phyloP scores from a whole-genome alignment of 2,113 vertebrate genomes.

The Ceyx margarethae region DNA sequence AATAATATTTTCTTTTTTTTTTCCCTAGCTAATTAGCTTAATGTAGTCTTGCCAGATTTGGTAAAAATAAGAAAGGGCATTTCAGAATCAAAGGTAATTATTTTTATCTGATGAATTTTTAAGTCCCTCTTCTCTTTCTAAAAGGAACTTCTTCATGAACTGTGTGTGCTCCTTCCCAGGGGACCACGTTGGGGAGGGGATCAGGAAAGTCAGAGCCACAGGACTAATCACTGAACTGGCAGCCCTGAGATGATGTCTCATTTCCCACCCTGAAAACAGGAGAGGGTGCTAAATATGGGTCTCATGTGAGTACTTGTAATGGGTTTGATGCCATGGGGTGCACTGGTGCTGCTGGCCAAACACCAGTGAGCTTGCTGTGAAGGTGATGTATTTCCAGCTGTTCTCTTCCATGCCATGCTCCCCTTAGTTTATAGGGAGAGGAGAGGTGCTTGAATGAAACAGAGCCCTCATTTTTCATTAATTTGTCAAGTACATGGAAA shows the following conservation, averaged over 20 bases:
- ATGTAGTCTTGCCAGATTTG: background rate
- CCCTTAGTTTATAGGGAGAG: background rate
- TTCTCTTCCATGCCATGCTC: rapidly evolving
- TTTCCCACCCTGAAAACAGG: background rate
- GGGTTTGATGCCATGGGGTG: rapidly evolving
- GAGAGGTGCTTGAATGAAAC: background rate
- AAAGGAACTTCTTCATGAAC: background rate
- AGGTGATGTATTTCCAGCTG: background rate
- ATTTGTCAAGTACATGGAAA: rapidly evolving
- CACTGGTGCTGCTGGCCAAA: too few relatives aligned
- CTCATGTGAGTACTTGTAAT: rapidly evolving
- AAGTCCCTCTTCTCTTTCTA: background rate
- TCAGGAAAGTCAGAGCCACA: background rate
- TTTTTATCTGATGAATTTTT: background rate
- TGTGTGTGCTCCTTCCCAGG: background rate
- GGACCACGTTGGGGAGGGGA: background rate
- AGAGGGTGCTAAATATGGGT: background rate
- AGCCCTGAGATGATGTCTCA: background rate
- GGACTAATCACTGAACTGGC: background rate
- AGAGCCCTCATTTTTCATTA: background rate
- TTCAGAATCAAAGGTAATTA: background rate
- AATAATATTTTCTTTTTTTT: background rate
- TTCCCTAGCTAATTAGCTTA: background rate
- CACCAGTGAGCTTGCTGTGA: rapidly evolving
- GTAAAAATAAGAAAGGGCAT: background rate